These are phyloP conservation scores for Ceyx cyanopectus DNA, from an alignment of 2,113 vertebrate species.

Conservation along the genomic window DNA sequence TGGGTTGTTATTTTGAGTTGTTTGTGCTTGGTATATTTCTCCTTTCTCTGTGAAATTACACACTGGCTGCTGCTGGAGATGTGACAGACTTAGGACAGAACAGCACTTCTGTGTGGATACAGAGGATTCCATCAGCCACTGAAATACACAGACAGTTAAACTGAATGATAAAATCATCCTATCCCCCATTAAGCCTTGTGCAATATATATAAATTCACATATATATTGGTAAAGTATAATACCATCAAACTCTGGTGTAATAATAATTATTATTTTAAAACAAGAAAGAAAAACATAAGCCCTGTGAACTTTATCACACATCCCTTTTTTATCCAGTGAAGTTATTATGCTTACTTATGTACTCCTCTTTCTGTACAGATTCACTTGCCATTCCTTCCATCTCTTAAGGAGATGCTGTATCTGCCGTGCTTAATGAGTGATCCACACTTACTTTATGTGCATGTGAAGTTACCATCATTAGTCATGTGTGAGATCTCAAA, in stretches of 20 bases:
- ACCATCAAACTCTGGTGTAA: not conserved
- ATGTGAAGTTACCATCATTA: constrained; percentile 20
- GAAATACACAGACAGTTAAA: not conserved
- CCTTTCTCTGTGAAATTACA: not conserved
- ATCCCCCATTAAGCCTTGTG: not conserved
- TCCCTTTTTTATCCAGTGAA: not conserved
- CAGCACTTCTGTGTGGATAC: not conserved
- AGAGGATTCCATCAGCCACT: not conserved
- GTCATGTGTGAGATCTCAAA: constrained; percentile 26
- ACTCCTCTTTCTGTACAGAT: not conserved
- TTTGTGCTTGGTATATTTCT: constrained; percentile 1
- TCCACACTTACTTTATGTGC: not conserved
- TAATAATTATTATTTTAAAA: not conserved
- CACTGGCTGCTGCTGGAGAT: not conserved
- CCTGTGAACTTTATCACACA: not conserved
- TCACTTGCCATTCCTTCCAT: not conserved
- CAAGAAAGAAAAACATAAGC: not conserved
- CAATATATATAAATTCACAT: not conserved
- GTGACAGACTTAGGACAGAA: not conserved
- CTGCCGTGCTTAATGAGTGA: not conserved
- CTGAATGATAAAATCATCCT: not conserved
- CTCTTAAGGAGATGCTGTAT: not conserved
- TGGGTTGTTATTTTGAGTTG: not conserved
- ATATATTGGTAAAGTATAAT: not conserved
- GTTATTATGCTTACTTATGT: not conserved